Base-by-base conservation (phyloP, 1,140 invertebrate species). In the Danaus melanippus region DNA sequence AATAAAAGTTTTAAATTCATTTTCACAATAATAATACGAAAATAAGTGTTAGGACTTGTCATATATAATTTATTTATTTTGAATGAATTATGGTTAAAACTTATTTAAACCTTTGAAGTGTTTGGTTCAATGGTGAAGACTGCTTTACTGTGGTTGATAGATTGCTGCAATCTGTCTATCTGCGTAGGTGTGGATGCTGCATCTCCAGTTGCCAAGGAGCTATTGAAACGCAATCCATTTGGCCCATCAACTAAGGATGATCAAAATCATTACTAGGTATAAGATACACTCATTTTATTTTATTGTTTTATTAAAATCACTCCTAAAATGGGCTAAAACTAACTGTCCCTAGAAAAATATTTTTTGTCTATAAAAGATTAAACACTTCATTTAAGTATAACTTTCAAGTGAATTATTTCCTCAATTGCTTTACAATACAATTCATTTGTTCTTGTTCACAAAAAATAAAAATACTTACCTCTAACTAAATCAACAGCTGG, bases 101-200 rank as follows among this genome's bases (percentile, higher is more conserved):
- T 32, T 32, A 15, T 42, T 62, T 60, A 60, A 58, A 87, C 86
- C 74, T 88, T 87, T n/a, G 85, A 86, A 12, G 86, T 80, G 46
- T 87, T 89, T 44, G 87, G 86, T 67, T 89, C 89, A 46, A 89
- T 89, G 41, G 89, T 89, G 56, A 89, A 90, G 8, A 90, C 87
- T 45, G 89, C 89, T 60, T 89, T 89, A 63, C 87, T 88, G 7
- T 86, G 84, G 65, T 89, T 89, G 40, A 89, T 89, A 15, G 75
- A 67, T 41, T 86, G 84, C 47, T 82, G 81, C 7, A 79, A 56
- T 8, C 78, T 70, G 21, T 85, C 84, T 12, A 74, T 79, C 55
- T 81, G 79, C 1, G 72, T 73, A 11, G 78, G 76, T 7, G 75
- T 78, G 0, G 68, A 71, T 6, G 71, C 49, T 9, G 71, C 65